Base-by-base conservation (phyloP, 2,888 invertebrate species). In the Notodonta dromedarius region DNA sequence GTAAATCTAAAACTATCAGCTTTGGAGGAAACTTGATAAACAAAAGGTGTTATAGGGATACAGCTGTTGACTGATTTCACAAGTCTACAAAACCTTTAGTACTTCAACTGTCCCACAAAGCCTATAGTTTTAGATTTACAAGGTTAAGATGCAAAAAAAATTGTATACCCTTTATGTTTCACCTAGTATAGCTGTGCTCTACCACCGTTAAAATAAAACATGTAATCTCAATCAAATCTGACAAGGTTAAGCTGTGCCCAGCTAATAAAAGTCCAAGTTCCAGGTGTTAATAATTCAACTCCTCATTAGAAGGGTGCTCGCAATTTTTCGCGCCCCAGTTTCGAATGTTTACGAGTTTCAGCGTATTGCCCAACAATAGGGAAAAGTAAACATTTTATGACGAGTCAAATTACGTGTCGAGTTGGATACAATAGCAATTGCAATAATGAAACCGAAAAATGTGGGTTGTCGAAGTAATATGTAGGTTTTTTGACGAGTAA, bases 321-420 rank as follows among this genome's bases (percentile, higher is more conserved):
- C 64, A 73, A 74, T 76, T 73, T 76, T 77, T 61, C 60, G 46
- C 69, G 61, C 64, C 46, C 63, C 65, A 57, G 57, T 59, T 40
- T 46, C 69, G 66, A 76, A 71, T 74, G 71, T 60, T 80, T 80
- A 80, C 76, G 80, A 77, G 61, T 66, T 73, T 66, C 60, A 65
- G 50, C 67, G 63, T 63, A 48, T 52, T 39, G 57, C 54, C 8
- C 56, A 61, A 60, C 62, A 57, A 58, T 48, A 60, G 62, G 57
- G 59, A 44, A 48, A 63, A 70, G 74, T 76, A 70, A 79, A 80
- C 75, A 71, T 79, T 79, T 79, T 77, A 80, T 73, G 62, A 61
- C 48, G 32, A 54, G 0, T 0, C 1, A 0, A n/a, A 57, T 70
- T 72, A 67, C 58, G 62, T 75, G 46, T 66, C 5, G 12, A 2